Evolutionary conservation across 2,797 vertebrate genomes (phyloP), one percentile per base, ranked within the genome.

Genomic region (Acrocephalus scirpaceus): DNA sequence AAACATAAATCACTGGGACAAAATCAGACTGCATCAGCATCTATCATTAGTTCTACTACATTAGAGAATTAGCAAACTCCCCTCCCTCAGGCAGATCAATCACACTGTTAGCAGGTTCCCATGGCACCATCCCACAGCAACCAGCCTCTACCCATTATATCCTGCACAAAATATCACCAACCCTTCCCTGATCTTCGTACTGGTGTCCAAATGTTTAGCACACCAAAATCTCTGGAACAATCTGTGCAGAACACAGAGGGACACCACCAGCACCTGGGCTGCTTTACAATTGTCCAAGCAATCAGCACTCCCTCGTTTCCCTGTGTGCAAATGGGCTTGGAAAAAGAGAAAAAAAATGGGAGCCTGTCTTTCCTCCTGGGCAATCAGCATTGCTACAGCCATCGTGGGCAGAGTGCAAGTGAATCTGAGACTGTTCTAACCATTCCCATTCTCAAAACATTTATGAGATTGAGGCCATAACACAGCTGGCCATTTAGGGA

Each of bases 1-100:
- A 90, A 51, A 70, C 58, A 85, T 97, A 91, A 84, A 95, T 95
- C 88, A 86, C 58, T 32, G 65, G 76, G 54, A 86, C 82, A 61
- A 86, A 93, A 81, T 27, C 74, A 78, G 73, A 45, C 47, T 40
- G 13, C 76, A 70, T 92, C 88, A 95, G 62, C 73, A 81, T 56
- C 83, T 84, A 3, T 92, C 83, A 73, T 88, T 85, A 82, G 22
- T 75, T 82, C 47, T 89, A 29, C 74, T 82, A 21, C 74, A 73
- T 90, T 71, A 76, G 51, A 62, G 86, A 81, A 76, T 90, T 88
- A 93, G 36, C 58, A 86, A 70, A 17, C 21, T 34, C 51, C 72
- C 47, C 44, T 93, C n/a, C 29, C 58, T 76, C 4, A 70, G 66
- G 62, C 56, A 86, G 83, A 93, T 92, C 81, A 62, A 60, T 97